Percentiles rank a stretch among this genome's conserved stretches.
Conservation (phyloP, 2,888 invertebrate species). For the Tipula confusa region DNA sequence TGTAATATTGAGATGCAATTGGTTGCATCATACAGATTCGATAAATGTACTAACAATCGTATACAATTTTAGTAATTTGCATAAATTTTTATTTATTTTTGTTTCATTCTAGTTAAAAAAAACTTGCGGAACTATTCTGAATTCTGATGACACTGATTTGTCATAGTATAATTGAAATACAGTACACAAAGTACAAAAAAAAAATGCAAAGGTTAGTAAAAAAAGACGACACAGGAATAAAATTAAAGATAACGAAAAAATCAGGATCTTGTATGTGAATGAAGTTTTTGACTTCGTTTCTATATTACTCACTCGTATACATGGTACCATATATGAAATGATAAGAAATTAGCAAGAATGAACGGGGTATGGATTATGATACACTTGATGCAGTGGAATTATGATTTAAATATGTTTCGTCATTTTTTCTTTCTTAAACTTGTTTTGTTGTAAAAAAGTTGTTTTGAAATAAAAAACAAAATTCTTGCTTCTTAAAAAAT, state of each 20-base stretch:
- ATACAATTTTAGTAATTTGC: neutral
- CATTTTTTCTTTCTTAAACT: neutral
- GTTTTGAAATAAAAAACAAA: neutral
- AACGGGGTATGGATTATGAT: neutral
- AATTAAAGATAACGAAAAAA: neutral
- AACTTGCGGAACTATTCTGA: neutral
- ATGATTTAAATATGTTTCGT: slow-evolving; percentile 25
- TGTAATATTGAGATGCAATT: too few species aligned
- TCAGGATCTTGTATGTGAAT: neutral
- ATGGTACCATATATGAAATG: neutral
- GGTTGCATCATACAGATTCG: too few species aligned
- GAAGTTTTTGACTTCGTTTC: neutral
- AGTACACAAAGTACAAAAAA: neutral
- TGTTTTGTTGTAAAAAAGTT: neutral
- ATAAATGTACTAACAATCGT: neutral
- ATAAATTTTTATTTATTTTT: neutral
- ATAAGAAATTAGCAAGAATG: neutral
- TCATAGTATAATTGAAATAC: neutral
- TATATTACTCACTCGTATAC: neutral
- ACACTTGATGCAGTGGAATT: slow-evolving; percentile 12
- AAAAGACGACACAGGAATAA: neutral
- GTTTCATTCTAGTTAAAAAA: neutral
- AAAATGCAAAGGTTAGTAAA: neutral
- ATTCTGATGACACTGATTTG: neutral
- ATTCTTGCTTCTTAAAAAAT: slow-evolving; percentile 4